These are phyloP conservation scores for Sternarchorhynchus goeldii DNA, from an alignment of 2,797 vertebrate genomes.

Conservation along the genomic window DNA sequence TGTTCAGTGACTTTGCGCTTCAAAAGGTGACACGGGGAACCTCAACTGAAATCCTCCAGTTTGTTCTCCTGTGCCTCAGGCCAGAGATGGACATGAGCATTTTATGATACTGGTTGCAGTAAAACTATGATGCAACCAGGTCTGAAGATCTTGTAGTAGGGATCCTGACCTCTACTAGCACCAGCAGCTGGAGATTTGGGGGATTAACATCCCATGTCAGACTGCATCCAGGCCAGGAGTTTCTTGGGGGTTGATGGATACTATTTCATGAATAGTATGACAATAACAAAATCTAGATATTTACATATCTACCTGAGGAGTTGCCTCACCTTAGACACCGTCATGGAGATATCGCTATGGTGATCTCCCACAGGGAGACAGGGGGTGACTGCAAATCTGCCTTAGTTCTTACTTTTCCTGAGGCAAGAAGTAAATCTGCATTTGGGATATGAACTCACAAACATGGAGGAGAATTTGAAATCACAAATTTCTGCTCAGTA, in stretches of 20 bases:
- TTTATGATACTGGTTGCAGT: not conserved
- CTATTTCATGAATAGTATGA: too few species aligned
- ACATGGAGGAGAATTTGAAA: constrained; percentile 32
- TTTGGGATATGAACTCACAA: constrained; percentile 19
- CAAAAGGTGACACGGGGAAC: not conserved
- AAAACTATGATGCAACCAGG: not conserved
- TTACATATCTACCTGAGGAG: constrained; percentile 3
- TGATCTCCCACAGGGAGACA: constrained; percentile 40
- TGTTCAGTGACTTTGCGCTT: not conserved
- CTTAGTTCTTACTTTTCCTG: constrained; percentile 11
- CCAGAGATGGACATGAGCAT: not conserved
- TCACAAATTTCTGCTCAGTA: not conserved
- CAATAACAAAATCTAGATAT: too few species aligned
- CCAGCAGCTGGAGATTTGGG: not conserved
- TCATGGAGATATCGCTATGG: constrained; percentile 54
- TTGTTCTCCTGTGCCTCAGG: constrained; percentile 10
- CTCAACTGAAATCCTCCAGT: not conserved
- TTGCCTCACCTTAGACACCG: constrained; percentile 49
- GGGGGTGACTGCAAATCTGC: constrained; percentile 29
- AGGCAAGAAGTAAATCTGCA: constrained; percentile 5
- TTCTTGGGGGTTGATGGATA: too few species aligned
- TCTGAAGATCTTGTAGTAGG: not conserved
- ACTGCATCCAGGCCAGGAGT: not conserved
- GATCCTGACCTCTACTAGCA: constrained; percentile 1
- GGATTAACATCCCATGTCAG: constrained; percentile 14